phyloP scores from a whole-genome alignment of 2,888 invertebrate species.

The Caenorhabditis wallacei region DNA sequence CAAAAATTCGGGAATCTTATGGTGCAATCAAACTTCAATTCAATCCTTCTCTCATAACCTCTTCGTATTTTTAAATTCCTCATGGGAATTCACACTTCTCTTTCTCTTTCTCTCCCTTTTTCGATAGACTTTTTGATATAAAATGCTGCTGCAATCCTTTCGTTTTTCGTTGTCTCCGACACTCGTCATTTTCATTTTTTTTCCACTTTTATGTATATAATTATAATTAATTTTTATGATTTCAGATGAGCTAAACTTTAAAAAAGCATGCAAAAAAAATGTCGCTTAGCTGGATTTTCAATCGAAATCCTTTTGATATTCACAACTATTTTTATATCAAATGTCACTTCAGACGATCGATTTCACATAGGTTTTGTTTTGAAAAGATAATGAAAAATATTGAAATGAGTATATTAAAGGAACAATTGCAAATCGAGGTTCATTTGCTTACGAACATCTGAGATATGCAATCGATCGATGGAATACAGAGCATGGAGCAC shows the following conservation, averaged over 20 bases:
- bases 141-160: constrained; percentile 44
- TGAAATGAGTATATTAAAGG: constrained; percentile 35
- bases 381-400: background rate
- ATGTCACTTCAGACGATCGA: constrained; percentile 42
- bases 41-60: constrained; percentile 47
- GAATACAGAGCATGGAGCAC: constrained; percentile 75
- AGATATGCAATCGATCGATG: constrained; percentile 80
- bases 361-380: constrained; percentile 53
- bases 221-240: constrained; percentile 21
- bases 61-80: constrained; percentile 28
- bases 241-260: constrained; percentile 65
- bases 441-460: constrained; percentile 76
- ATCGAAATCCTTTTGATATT: constrained; percentile 32
- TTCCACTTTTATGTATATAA: too few relatives aligned
- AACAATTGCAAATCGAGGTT: constrained; percentile 68
- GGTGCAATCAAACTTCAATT: constrained; percentile 48
- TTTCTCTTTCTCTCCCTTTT: constrained; percentile 26
- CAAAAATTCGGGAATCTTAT: constrained; percentile 31
- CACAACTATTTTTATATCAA: background rate
- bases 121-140: constrained; percentile 53
- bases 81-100: constrained; percentile 18
- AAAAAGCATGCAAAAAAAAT: constrained; percentile 66
- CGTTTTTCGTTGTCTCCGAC: constrained; percentile 6
- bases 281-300: constrained; percentile 60
- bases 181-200: constrained; percentile 19